These are phyloP conservation scores for Unio pictorum DNA, from an alignment of 2,888 invertebrate genomes.

Conservation along the genomic window DNA sequence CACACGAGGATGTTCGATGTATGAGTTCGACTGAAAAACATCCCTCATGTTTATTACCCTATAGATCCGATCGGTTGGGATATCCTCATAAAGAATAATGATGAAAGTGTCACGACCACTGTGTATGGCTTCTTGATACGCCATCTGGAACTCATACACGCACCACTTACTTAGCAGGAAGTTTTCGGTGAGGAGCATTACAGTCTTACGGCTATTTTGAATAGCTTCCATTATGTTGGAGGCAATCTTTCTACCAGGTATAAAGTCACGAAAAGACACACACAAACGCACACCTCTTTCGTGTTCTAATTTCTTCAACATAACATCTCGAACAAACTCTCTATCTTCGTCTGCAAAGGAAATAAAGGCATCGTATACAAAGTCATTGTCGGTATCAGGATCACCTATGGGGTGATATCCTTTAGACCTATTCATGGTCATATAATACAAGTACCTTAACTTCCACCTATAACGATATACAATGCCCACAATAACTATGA, in stretches of 20 bases:
- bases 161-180: constrained; percentile 41
- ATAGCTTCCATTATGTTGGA: constrained; percentile 42
- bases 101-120: too few relatives aligned
- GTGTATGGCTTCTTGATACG: constrained; percentile 21
- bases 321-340: constrained; percentile 8
- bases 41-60: too few relatives aligned
- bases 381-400: constrained; percentile 5
- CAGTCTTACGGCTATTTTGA: constrained; percentile 35
- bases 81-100: too few relatives aligned
- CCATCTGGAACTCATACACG: constrained; percentile 45
- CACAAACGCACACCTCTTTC: constrained; percentile 26
- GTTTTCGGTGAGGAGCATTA: constrained; percentile 30
- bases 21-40: too few relatives aligned
- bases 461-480: constrained; percentile 30
- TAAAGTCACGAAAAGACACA: constrained; percentile 39
- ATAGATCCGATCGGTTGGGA: too few relatives aligned
- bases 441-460: constrained; percentile 28
- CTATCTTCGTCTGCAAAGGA: constrained; percentile 27
- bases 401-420: constrained; percentile 3
- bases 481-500: constrained; percentile 16
- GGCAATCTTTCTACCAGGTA: constrained; percentile 35
- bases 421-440: constrained; percentile 14
- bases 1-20: too few relatives aligned
- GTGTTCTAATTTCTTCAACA: constrained; percentile 14
- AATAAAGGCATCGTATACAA: constrained; percentile 34